phyloP scores from a whole-genome alignment of 2,888 invertebrate genomes.

The Smittia sp. region DNA sequence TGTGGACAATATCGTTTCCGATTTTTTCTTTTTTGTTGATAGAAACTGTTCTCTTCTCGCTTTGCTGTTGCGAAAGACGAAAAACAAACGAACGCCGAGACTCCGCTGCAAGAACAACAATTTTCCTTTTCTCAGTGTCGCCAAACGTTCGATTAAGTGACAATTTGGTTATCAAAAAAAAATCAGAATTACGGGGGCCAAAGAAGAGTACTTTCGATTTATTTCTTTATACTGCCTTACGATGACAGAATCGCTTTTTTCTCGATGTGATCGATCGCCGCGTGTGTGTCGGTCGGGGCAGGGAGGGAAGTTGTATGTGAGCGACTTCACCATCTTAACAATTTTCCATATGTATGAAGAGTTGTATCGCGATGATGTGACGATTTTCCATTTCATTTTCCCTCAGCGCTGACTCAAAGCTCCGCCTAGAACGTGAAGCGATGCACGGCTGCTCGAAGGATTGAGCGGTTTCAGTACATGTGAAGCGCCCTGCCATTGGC shows the following conservation, averaged over 20 bases:
- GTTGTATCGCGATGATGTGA: background rate
- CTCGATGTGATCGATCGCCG: background rate
- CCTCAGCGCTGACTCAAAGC: background rate
- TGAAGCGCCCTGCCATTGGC: background rate
- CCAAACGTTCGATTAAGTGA: conserved; percentile 30
- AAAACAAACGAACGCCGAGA: background rate
- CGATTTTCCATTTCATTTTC: conserved; percentile 24
- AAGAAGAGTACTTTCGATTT: background rate
- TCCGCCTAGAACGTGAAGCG: too few relatives aligned
- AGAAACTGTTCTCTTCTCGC: background rate
- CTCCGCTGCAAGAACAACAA: conserved; percentile 1
- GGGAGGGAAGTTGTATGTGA: background rate
- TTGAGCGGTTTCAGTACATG: background rate
- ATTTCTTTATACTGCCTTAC: background rate
- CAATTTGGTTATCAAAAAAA: conserved; percentile 21
- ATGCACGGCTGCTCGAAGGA: background rate
- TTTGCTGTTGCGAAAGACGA: background rate
- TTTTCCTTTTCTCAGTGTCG: background rate
- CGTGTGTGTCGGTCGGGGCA: background rate
- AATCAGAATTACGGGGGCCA: background rate
- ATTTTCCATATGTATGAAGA: background rate
- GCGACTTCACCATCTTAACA: background rate
- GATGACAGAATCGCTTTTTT: background rate
- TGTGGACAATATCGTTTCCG: conserved; percentile 5
- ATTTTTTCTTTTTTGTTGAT: background rate